phyloP scores from a whole-genome alignment of 1,140 invertebrate genomes.

The Coelopa frigida region DNA sequence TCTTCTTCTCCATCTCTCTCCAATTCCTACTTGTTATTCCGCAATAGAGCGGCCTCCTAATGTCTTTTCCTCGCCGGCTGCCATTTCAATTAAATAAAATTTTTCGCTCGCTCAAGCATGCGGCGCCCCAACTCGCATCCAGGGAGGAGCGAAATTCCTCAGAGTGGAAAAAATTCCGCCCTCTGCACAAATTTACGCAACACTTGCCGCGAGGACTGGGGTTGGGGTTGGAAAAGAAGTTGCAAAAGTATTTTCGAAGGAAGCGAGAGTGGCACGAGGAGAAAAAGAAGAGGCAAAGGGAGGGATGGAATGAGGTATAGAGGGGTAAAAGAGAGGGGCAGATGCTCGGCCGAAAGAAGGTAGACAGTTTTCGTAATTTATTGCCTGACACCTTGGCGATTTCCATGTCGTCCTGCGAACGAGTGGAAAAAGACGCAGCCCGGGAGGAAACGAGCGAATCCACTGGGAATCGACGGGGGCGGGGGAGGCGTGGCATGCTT shows the following conservation, averaged over 20 bases:
- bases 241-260: too few relatives aligned
- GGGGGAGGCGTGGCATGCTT: conserved; percentile 5
- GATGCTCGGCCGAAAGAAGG: too few relatives aligned
- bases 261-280: too few relatives aligned
- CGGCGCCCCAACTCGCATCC: neutral
- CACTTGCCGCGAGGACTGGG: conserved; percentile 8
- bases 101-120: conserved; percentile 10
- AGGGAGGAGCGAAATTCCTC: neutral
- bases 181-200: conserved; percentile 9
- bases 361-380: conserved; percentile 14
- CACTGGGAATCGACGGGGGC: conserved; percentile 8
- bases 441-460: neutral
- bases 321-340: too few relatives aligned
- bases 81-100: conserved; percentile 11
- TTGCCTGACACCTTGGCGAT: conserved; percentile 15
- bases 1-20: too few relatives aligned
- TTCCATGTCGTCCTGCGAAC: conserved; percentile 7
- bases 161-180: neutral
- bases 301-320: too few relatives aligned
- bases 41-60: too few relatives aligned
- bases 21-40: too few relatives aligned
- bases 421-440: neutral
- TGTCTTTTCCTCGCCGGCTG: too few relatives aligned
- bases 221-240: too few relatives aligned
- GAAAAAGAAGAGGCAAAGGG: too few relatives aligned